Percentiles rank a stretch among this genome's conserved stretches.
phyloP scores from a whole-genome alignment of 1,140 invertebrate species.

The Drosophila tropicalis region DNA sequence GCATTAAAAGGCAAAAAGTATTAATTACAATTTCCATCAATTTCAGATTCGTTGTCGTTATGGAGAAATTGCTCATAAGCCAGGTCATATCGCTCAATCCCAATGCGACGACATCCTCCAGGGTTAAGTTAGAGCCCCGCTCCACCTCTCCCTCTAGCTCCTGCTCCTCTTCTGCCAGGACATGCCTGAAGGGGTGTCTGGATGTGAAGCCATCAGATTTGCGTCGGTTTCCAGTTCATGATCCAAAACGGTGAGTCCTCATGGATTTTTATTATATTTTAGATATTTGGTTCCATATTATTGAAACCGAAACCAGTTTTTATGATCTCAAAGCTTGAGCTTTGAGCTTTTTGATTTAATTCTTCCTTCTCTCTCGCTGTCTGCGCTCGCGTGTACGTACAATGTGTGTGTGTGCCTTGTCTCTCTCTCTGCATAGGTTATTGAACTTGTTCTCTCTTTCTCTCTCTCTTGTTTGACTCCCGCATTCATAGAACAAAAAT shows the following conservation, averaged over 20 bases:
- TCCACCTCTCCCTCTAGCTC: background rate
- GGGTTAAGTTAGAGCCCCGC: background rate
- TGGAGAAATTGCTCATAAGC: conserved; percentile 59
- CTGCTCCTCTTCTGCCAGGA: conserved; percentile 32
- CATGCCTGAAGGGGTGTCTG: conserved; percentile 60
- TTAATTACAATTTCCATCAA: background rate
- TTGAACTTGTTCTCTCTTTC: conserved; percentile 48
- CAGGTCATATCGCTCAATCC: conserved; percentile 62
- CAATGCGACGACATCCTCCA: conserved; percentile 9
- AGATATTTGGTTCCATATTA: background rate
- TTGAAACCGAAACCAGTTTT: conserved; percentile 59
- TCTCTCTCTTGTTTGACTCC: conserved; percentile 22
- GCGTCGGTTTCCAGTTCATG: conserved; percentile 67
- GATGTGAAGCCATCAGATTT: conserved; percentile 43
- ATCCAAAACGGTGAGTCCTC: conserved; percentile 55
- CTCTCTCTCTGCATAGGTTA: conserved; percentile 65
- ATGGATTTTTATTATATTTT: background rate
- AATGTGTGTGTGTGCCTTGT: background rate
- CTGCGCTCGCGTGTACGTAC: background rate
- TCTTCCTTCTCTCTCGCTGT: conserved; percentile 16
- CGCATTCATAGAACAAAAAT: conserved; percentile 63
- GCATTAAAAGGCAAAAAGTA: background rate
- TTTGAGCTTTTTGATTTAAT: conserved; percentile 47
- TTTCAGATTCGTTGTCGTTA: conserved; percentile 17
- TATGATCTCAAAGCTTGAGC: conserved; percentile 32